These are phyloP conservation scores for Stigmatopora nigra DNA, from an alignment of 2,113 vertebrate species.

Conservation along the genomic window DNA sequence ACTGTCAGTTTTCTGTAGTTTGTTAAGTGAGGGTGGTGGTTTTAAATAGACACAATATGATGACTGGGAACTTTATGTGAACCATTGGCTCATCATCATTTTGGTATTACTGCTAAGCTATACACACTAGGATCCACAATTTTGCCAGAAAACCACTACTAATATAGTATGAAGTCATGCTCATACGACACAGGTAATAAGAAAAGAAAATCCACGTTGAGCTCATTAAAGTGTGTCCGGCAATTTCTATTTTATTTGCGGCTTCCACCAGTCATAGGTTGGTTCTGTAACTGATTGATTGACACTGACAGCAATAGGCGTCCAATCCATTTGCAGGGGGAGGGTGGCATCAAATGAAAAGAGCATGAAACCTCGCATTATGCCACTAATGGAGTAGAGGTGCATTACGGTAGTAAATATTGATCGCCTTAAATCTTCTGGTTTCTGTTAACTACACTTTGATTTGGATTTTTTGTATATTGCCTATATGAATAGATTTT, in stretches of 20 bases:
- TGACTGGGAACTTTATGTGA: not conserved
- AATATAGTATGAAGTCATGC: not conserved
- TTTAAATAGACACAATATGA: not conserved
- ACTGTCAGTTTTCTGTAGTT: conserved; percentile 19
- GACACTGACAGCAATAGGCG: too few species aligned
- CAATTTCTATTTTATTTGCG: not conserved
- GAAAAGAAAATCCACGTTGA: not conserved
- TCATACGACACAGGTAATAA: not conserved
- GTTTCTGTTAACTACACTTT: conserved; percentile 14
- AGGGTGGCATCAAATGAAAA: too few species aligned
- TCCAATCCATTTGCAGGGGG: too few species aligned
- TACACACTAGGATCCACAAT: not conserved
- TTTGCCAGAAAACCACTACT: not conserved
- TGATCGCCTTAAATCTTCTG: conserved; percentile 11
- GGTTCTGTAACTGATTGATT: not conserved
- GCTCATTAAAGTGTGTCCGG: not conserved
- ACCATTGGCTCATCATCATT: not conserved
- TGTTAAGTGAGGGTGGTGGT: conserved; percentile 8
- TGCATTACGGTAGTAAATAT: not conserved
- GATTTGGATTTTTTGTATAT: not conserved
- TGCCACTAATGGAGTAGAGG: not conserved
- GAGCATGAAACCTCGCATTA: conserved; percentile 12
- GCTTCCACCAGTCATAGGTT: not conserved
- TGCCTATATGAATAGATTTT: not conserved
- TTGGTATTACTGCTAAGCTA: not conserved